These are phyloP conservation scores for Glossophaga mutica DNA, from an alignment of 2,797 vertebrate genomes.

Conservation along the genomic window DNA sequence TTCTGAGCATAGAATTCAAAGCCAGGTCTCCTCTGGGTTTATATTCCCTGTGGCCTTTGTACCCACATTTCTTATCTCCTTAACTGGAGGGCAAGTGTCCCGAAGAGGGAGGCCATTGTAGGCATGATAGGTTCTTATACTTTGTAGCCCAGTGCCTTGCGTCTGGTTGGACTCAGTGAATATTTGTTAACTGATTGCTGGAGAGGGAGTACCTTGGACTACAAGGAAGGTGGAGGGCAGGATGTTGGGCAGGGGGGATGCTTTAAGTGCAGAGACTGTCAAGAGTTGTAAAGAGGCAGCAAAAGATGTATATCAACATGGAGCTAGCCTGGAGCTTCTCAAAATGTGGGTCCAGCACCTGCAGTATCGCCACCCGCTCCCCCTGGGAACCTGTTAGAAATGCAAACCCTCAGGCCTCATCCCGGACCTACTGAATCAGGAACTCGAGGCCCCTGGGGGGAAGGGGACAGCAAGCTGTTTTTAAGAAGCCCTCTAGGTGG, in stretches of 20 bases:
- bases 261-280: not conserved
- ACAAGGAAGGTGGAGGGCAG: not conserved
- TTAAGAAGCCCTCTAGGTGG: not conserved
- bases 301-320: not conserved
- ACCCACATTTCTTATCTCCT: not conserved
- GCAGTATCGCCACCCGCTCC: not conserved
- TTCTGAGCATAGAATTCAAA: not conserved
- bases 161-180: not conserved
- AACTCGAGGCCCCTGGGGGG: not conserved
- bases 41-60: not conserved
- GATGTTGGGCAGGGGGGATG: not conserved
- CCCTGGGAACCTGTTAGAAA: not conserved
- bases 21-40: not conserved
- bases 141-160: not conserved
- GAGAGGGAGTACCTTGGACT: not conserved
- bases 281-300: not conserved
- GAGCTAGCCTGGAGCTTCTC: not conserved
- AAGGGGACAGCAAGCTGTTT: not conserved
- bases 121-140: not conserved
- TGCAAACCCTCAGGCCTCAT: not conserved
- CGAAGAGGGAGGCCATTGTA: not conserved
- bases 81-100: not conserved
- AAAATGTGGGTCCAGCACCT: not conserved
- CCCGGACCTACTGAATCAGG: not conserved
- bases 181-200: not conserved